Evolutionary conservation across 1,140 invertebrate species (phyloP).

Genomic region (Zaprionus vittiger): DNA sequence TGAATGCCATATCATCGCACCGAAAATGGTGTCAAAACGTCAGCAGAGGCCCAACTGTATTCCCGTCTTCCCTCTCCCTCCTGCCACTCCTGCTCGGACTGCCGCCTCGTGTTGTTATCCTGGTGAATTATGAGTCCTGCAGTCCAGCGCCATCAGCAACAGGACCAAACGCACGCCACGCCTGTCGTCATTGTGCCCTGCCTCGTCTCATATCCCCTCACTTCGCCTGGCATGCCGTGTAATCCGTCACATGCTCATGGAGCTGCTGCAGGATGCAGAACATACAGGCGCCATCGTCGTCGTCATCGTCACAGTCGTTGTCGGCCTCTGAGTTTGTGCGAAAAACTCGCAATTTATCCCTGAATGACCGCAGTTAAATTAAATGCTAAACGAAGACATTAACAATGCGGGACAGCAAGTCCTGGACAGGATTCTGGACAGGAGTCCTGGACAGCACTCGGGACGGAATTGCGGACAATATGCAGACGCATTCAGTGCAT

Average conservation of each 20-base stretch:
- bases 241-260: constrained; percentile 49
- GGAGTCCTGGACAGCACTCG: not conserved
- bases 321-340: constrained; percentile 21
- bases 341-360: constrained; percentile 56
- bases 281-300: not conserved
- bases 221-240: constrained; percentile 32
- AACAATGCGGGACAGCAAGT: constrained; percentile 42
- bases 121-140: constrained; percentile 74
- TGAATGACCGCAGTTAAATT: constrained; percentile 56
- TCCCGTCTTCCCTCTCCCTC: not conserved
- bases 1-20: constrained; percentile 83
- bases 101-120: constrained; percentile 63
- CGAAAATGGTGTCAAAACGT: constrained; percentile 83
- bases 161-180: constrained; percentile 32
- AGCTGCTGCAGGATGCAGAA: constrained; percentile 1
- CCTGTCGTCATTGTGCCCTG: constrained; percentile 18
- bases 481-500: constrained; percentile 11
- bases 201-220: not conserved
- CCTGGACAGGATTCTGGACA: constrained; percentile 5
- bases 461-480: not conserved
- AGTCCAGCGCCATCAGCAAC: constrained; percentile 36
- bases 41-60: constrained; percentile 59
- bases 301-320: not conserved
- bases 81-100: constrained; percentile 20
- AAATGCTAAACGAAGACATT: constrained; percentile 73